These are phyloP conservation scores for Drosophila falleni DNA, from an alignment of 2,888 invertebrate genomes.

Conservation along the genomic window DNA sequence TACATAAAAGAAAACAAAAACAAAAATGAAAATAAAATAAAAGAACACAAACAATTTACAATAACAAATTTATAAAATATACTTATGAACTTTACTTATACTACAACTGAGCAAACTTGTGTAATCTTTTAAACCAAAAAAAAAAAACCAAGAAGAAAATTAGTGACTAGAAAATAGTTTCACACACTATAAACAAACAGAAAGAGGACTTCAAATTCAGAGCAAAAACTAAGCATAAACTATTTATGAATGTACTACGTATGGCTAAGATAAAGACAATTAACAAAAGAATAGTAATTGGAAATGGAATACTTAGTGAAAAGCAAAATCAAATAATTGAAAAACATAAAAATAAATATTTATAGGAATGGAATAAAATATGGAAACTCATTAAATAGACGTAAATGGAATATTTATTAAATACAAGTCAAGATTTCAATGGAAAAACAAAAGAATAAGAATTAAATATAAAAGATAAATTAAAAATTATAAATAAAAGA, in stretches of 20 bases:
- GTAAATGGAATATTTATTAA: slow-evolving; percentile 47
- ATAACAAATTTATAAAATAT: slow-evolving; percentile 68
- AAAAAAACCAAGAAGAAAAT: background rate
- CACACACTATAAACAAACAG: slow-evolving; percentile 38
- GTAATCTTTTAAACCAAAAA: slow-evolving; percentile 55
- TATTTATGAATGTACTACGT: slow-evolving; percentile 51
- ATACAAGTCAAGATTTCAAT: slow-evolving; percentile 45
- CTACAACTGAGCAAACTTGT: slow-evolving; percentile 50
- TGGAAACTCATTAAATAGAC: slow-evolving; percentile 44
- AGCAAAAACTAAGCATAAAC: slow-evolving; percentile 28
- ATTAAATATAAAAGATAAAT: slow-evolving; percentile 70
- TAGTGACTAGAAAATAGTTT: slow-evolving; percentile 62
- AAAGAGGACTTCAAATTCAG: slow-evolving; percentile 54
- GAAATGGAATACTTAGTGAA: slow-evolving; percentile 23
- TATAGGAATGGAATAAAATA: slow-evolving; percentile 25
- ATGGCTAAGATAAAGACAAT: slow-evolving; percentile 51
- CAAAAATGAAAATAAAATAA: background rate
- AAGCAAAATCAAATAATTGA: slow-evolving; percentile 46
- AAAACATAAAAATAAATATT: slow-evolving; percentile 35
- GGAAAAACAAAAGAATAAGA: slow-evolving; percentile 10
- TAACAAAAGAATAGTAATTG: slow-evolving; percentile 2
- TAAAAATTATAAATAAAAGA: slow-evolving; percentile 28
- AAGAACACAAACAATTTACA: slow-evolving; percentile 73
- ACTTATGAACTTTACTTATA: slow-evolving; percentile 58
- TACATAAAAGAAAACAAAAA: slow-evolving; percentile 33